These are phyloP conservation scores for Plagiodera versicolora DNA, from an alignment of 2,888 invertebrate genomes.

Conservation along the genomic window DNA sequence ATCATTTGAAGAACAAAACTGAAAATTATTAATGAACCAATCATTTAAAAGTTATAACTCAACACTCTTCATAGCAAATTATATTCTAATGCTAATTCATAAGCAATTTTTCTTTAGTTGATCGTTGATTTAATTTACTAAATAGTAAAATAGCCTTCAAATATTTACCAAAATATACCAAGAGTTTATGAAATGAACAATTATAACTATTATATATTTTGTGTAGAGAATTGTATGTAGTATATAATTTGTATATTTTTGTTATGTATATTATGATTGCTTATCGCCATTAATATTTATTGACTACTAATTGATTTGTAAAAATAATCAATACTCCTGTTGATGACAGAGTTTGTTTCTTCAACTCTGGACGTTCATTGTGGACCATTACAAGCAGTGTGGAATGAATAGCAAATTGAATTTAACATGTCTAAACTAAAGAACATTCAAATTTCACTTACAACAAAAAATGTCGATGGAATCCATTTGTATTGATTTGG, in stretches of 20 bases:
- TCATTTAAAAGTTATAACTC: too few relatives aligned
- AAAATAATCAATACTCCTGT: conserved; percentile 3
- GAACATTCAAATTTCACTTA: too few relatives aligned
- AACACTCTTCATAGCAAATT: too few relatives aligned
- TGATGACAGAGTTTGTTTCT: not conserved
- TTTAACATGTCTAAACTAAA: not conserved
- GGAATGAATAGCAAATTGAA: not conserved
- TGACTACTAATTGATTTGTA: conserved; percentile 1
- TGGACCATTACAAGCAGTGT: not conserved
- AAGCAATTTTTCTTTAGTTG: not conserved
- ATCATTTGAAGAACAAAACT: too few relatives aligned
- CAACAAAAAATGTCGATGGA: too few relatives aligned
- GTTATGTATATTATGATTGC: conserved; percentile 25
- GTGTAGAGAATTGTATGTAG: conserved; percentile 21
- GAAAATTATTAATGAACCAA: too few relatives aligned
- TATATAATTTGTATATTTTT: conserved; percentile 31
- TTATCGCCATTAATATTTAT: conserved; percentile 22
- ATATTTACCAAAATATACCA: conserved; percentile 30
- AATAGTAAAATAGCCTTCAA: conserved; percentile 3
- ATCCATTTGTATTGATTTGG: too few relatives aligned
- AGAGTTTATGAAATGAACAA: conserved; percentile 20
- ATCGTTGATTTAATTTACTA: not conserved
- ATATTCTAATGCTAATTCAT: not conserved
- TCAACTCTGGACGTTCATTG: not conserved
- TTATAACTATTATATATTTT: conserved; percentile 19